These are phyloP conservation scores for Clunio marinus DNA, from an alignment of 2,888 invertebrate genomes.

Conservation along the genomic window DNA sequence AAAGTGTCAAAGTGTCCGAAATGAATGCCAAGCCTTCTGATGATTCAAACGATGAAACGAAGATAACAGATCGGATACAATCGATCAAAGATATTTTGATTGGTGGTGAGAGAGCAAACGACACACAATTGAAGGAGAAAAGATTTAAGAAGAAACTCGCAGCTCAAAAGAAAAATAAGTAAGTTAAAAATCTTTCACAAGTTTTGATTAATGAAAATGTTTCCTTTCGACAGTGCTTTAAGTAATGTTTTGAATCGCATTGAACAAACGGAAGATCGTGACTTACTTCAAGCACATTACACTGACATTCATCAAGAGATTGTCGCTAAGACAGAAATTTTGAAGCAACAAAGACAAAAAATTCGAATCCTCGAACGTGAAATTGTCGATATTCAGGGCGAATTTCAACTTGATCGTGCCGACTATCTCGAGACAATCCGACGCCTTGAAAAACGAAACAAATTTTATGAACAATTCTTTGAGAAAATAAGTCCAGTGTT, in stretches of 20 bases:
- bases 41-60: constrained; percentile 34
- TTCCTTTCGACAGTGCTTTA: constrained; percentile 51
- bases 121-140: constrained; percentile 65
- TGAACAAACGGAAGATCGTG: constrained; percentile 65
- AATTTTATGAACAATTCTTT: constrained; percentile 62
- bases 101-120: constrained; percentile 72
- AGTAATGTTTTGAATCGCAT: constrained; percentile 58
- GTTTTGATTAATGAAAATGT: too few relatives aligned
- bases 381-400: constrained; percentile 70
- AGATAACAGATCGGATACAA: constrained; percentile 51
- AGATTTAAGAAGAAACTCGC: constrained; percentile 63
- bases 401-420: constrained; percentile 76
- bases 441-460: constrained; percentile 64
- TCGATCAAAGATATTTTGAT: constrained; percentile 70
- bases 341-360: constrained; percentile 63
- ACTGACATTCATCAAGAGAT: constrained; percentile 74
- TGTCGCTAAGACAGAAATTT: constrained; percentile 63
- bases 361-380: constrained; percentile 66
- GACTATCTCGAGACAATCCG: constrained; percentile 79
- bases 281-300: constrained; percentile 68
- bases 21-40: constrained; percentile 20
- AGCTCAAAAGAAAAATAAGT: constrained; percentile 60
- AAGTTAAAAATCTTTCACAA: constrained; percentile 38
- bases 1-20: constrained; percentile 36
- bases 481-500: constrained; percentile 65